Evolutionary conservation across 1,140 invertebrate genomes (phyloP).

Genomic region (Drosophila sturtevanti): DNA sequence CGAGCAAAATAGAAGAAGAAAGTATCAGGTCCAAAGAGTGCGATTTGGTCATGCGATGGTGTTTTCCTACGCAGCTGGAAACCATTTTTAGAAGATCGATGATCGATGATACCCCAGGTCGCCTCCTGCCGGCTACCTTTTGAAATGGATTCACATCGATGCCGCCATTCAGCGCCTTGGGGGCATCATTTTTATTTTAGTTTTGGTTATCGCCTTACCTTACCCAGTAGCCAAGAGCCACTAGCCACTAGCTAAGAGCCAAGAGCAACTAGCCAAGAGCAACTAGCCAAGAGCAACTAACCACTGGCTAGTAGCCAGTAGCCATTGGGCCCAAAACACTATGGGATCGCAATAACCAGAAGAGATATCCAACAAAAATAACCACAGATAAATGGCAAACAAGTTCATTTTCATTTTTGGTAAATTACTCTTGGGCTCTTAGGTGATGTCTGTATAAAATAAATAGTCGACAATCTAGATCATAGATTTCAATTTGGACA

Average conservation of each 20-base stretch:
- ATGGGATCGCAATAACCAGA: constrained; percentile 37
- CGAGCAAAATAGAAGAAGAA: constrained; percentile 78
- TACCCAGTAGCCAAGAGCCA: constrained; percentile 50
- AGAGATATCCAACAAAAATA: neutral
- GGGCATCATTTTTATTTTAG: constrained; percentile 74
- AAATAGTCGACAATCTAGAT: constrained; percentile 67
- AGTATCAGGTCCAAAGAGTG: constrained; percentile 66
- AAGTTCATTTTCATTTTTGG: constrained; percentile 76
- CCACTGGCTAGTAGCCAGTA: constrained; percentile 30
- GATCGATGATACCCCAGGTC: constrained; percentile 78
- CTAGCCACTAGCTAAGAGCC: constrained; percentile 3
- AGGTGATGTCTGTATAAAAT: constrained; percentile 68
- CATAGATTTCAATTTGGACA: constrained; percentile 47
- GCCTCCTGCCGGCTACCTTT: constrained; percentile 53
- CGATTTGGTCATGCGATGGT: constrained; percentile 81
- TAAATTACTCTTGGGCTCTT: constrained; percentile 64
- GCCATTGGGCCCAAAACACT: constrained; percentile 2
- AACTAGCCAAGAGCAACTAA: constrained; percentile 4
- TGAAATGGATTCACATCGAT: constrained; percentile 55
- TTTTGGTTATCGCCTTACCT: constrained; percentile 74
- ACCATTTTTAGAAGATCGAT: constrained; percentile 81
- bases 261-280: constrained; percentile 29
- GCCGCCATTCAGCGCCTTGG: constrained; percentile 62
- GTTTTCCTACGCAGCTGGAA: constrained; percentile 81
- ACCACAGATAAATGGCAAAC: constrained; percentile 45